These are phyloP conservation scores for Ceyx cyanopectus DNA, from an alignment of 2,113 vertebrate genomes.

Conservation along the genomic window DNA sequence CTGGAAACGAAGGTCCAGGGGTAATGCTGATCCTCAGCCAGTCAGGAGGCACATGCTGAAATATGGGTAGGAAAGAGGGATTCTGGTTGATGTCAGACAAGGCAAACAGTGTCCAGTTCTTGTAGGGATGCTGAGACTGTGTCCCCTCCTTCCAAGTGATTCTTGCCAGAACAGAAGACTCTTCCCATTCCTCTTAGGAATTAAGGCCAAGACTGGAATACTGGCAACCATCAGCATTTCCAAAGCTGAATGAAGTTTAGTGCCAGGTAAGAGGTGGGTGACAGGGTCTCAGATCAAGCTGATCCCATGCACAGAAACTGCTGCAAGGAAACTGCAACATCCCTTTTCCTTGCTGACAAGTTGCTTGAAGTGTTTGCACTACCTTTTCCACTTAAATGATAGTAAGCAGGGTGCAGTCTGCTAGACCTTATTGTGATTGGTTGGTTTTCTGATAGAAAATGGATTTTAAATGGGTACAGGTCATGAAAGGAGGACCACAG, in stretches of 20 bases:
- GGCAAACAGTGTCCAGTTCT: accelerated
- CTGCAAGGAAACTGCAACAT: too few relatives aligned
- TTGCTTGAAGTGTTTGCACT: not conserved
- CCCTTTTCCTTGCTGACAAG: accelerated
- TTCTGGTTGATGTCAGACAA: not conserved
- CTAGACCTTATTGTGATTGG: accelerated
- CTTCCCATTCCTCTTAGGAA: not conserved
- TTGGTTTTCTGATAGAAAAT: not conserved
- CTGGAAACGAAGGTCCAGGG: not conserved
- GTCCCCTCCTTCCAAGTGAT: not conserved
- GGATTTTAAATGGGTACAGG: not conserved
- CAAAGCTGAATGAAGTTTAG: not conserved
- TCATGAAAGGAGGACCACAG: not conserved
- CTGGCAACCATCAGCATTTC: not conserved
- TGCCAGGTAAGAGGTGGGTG: not conserved
- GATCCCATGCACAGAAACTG: not conserved
- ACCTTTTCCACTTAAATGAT: accelerated
- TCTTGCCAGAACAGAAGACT: not conserved
- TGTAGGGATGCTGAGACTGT: accelerated
- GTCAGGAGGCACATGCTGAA: not conserved
- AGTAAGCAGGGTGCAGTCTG: accelerated
- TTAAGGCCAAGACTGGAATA: accelerated
- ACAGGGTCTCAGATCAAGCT: not conserved
- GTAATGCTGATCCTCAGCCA: not conserved
- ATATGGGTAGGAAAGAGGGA: not conserved